A percentile compares a stretch with the other conserved stretches of the same genome.
Evolutionary conservation across 1,140 invertebrate genomes (phyloP).

Genomic region (Drosophila biarmipes): DNA sequence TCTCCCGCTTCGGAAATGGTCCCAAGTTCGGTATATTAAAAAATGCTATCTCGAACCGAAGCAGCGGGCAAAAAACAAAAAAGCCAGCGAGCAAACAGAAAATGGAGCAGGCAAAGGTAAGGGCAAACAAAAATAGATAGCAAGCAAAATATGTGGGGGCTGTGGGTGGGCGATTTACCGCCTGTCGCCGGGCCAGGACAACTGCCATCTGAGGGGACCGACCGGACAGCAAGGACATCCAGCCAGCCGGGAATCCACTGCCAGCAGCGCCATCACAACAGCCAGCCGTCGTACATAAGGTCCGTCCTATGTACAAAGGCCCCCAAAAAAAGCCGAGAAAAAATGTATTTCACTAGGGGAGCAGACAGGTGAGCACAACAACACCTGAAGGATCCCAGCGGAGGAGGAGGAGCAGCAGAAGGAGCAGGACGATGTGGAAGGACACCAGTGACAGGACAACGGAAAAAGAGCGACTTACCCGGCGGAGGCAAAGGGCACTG

Average conservation of each 20-base stretch:
- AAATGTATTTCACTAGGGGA: constrained; percentile 18
- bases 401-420: not conserved
- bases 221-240: constrained; percentile 9
- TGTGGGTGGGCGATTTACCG: constrained; percentile 1
- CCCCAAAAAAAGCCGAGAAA: not conserved
- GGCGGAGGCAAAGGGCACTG: not conserved
- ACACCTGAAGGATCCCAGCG: constrained; percentile 33
- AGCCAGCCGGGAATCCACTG: constrained; percentile 4
- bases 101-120: constrained; percentile 34
- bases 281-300: constrained; percentile 24
- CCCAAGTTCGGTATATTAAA: constrained; percentile 8
- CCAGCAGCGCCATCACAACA: not conserved
- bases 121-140: constrained; percentile 33
- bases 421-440: constrained; percentile 1
- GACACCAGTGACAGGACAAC: constrained; percentile 11
- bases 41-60: constrained; percentile 33
- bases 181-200: constrained; percentile 19
- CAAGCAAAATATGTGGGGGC: constrained; percentile 5
- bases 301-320: constrained; percentile 2
- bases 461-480: constrained; percentile 16
- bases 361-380: constrained; percentile 43
- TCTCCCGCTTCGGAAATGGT: not conserved
- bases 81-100: constrained; percentile 29
- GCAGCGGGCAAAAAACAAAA: constrained; percentile 11
- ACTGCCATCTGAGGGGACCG: constrained; percentile 2